Conservation (phyloP, 2,113 vertebrate genomes). For the Limnothrissa miodon region DNA sequence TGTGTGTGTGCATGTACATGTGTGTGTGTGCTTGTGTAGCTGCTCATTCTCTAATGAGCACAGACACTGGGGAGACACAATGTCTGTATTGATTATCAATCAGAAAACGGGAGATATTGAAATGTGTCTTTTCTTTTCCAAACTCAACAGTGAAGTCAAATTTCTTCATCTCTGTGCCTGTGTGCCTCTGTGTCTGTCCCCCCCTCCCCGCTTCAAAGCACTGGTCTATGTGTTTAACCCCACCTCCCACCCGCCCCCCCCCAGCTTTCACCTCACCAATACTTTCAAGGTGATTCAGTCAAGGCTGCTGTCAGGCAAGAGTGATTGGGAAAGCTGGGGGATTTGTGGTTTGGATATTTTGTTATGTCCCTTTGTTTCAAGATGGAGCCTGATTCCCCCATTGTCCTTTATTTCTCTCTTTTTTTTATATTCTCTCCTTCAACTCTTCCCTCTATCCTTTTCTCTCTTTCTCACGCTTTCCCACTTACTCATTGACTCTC, state of each 20-base stretch:
- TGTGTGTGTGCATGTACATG: not conserved
- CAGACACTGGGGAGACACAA: not conserved
- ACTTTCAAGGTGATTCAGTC: no score
- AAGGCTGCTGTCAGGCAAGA: not conserved
- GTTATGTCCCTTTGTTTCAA: not conserved
- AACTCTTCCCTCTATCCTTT: not conserved
- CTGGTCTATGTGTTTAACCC: no score
- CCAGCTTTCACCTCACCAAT: no score
- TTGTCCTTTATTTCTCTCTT: not conserved
- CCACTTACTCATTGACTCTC: no score
- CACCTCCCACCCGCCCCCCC: not conserved
- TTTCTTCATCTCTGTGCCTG: not conserved
- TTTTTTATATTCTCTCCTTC: not conserved
- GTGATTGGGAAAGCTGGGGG: not conserved
- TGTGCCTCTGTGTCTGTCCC: no score
- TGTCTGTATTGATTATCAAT: not conserved
- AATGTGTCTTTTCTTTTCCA: no score
- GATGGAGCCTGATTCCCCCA: not conserved
- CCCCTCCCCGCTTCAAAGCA: no score
- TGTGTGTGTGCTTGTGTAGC: not conserved
- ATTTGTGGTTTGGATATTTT: not conserved
- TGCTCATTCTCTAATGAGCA: not conserved
- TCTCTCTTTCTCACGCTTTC: slow-evolving; percentile 3
- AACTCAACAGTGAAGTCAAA: no score
- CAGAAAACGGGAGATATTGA: no score